A percentile compares a stretch with the other conserved stretches of the same genome.
Conservation (phyloP, 2,888 invertebrate genomes). For the Drosophila helvetica region DNA sequence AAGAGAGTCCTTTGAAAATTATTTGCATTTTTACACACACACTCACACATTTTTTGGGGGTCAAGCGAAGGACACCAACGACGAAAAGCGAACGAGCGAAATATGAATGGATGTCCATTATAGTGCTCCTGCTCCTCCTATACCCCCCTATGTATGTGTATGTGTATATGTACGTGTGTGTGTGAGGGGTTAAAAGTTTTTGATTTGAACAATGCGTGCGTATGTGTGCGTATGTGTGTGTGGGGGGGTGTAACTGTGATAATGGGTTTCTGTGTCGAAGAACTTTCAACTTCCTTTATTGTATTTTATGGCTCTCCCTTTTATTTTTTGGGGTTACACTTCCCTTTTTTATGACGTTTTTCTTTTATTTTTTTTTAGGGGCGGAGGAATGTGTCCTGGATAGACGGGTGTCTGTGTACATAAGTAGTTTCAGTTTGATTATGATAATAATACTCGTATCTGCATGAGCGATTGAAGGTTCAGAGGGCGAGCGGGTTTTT, state of each 20-base stretch:
- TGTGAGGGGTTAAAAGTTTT: conserved; percentile 68
- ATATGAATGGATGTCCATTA: conserved; percentile 77
- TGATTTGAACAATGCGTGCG: conserved; percentile 43
- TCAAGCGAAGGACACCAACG: conserved; percentile 66
- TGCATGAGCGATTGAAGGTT: conserved; percentile 17
- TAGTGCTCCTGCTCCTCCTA: conserved; percentile 21
- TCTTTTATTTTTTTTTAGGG: background rate
- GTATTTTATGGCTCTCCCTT: conserved; percentile 71
- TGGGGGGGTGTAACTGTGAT: conserved; percentile 67
- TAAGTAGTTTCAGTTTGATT: conserved; percentile 57
- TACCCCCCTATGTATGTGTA: too few species aligned
- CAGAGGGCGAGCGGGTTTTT: conserved; percentile 25
- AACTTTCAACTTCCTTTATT: conserved; percentile 80
- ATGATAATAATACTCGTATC: conserved; percentile 69
- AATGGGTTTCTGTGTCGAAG: conserved; percentile 79
- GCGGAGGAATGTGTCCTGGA: too few species aligned
- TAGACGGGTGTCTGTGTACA: conserved; percentile 18
- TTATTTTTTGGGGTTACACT: conserved; percentile 43
- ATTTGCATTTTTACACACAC: conserved; percentile 76
- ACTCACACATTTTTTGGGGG: conserved; percentile 61
- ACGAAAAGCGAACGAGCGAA: conserved; percentile 28
- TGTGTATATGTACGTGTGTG: too few species aligned
- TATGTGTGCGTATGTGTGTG: conserved; percentile 24
- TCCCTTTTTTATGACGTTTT: conserved; percentile 28
- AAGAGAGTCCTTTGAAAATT: conserved; percentile 60